phyloP scores from a whole-genome alignment of 2,797 vertebrate genomes.

The Menidia menidia region DNA sequence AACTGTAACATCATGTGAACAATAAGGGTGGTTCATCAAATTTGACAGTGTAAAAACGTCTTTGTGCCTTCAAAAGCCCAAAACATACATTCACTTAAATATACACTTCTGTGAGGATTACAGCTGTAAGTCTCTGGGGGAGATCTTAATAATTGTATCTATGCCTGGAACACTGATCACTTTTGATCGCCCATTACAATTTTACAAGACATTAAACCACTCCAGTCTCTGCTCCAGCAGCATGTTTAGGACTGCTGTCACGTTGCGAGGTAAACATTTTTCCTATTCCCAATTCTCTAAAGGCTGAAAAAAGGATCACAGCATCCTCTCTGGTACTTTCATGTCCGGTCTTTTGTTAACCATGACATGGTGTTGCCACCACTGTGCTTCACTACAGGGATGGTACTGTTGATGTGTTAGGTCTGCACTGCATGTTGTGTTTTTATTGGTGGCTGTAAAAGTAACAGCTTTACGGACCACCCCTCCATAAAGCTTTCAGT shows the following conservation, averaged over 20 bases:
- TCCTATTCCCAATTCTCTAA: not conserved
- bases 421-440: not conserved
- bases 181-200: not conserved
- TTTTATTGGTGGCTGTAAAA: not conserved
- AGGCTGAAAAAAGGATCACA: too few species aligned
- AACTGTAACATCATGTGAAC: slow-evolving; percentile 4
- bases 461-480: not conserved
- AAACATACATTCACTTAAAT: not conserved
- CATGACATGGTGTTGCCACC: not conserved
- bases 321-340: too few species aligned
- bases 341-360: not conserved
- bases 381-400: not conserved
- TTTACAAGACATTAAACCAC: not conserved
- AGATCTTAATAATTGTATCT: too few species aligned
- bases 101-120: not conserved
- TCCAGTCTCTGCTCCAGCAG: not conserved
- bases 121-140: not conserved
- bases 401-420: not conserved
- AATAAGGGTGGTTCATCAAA: not conserved
- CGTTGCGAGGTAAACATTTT: not conserved
- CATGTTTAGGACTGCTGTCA: not conserved
- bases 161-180: not conserved
- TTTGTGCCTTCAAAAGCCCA: not conserved
- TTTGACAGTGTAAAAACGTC: not conserved
- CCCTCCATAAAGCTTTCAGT: not conserved